Evolutionary conservation across 2,888 invertebrate species (phyloP).

Genomic region (Xestia sexstrigata): DNA sequence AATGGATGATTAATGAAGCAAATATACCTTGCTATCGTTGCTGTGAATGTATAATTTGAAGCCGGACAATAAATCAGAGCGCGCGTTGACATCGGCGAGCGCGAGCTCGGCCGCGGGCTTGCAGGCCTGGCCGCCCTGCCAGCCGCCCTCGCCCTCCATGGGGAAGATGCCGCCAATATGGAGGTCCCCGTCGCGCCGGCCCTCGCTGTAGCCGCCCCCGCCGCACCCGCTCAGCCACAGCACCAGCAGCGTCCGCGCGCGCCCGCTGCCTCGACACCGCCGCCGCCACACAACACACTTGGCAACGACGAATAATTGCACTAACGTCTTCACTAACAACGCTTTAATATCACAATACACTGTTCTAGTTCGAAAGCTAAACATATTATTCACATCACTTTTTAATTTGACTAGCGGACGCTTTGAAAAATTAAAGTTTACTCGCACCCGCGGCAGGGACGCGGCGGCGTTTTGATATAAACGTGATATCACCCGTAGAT

Average conservation of each 20-base stretch:
- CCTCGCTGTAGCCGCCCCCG: slow-evolving; percentile 80
- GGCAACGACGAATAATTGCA: slow-evolving; percentile 89
- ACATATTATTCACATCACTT: slow-evolving; percentile 77
- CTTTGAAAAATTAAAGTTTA: slow-evolving; percentile 88
- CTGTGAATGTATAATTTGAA: slow-evolving; percentile 97
- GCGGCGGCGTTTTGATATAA: slow-evolving; percentile 77
- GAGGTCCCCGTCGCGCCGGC: slow-evolving; percentile 93
- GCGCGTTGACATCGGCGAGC: slow-evolving; percentile 98
- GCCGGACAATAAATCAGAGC: slow-evolving; percentile 96
- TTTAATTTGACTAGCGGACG: slow-evolving; percentile 90
- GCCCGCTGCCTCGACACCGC: slow-evolving; percentile 68
- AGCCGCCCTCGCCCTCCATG: slow-evolving; percentile 98
- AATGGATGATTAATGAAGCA: slow-evolving; percentile 61
- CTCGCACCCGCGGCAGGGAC: slow-evolving; percentile 79
- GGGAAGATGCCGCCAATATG: slow-evolving; percentile 99
- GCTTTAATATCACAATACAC: slow-evolving; percentile 84
- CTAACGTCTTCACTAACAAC: slow-evolving; percentile 87
- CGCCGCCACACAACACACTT: slow-evolving; percentile 82
- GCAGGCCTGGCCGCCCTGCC: slow-evolving; percentile 99
- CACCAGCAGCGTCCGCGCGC: slow-evolving; percentile 77
- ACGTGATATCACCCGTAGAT: slow-evolving; percentile 81
- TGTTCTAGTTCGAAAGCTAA: slow-evolving; percentile 87
- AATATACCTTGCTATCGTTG: slow-evolving; percentile 98
- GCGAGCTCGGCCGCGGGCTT: slow-evolving; percentile 99
- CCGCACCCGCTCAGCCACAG: slow-evolving; percentile 79